Evolutionary conservation across 2,888 invertebrate genomes (phyloP).

Genomic region (Caenorhabditis sulstoni): DNA sequence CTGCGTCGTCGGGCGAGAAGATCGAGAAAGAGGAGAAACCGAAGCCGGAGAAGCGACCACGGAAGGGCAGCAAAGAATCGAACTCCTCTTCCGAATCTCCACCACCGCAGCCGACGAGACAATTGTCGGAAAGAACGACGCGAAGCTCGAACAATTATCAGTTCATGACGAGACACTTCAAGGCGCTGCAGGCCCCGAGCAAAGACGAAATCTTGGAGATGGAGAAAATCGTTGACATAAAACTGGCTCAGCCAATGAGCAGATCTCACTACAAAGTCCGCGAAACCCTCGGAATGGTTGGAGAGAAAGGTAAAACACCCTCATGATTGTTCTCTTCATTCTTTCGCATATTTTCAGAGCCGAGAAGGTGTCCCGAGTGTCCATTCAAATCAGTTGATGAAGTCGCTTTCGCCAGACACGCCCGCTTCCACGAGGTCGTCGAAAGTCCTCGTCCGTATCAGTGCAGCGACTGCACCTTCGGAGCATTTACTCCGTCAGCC

Average conservation of each 20-base stretch:
- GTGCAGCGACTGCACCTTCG: conserved; percentile 68
- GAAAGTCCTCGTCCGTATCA: conserved; percentile 53
- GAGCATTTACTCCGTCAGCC: conserved; percentile 19
- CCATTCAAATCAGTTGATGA: conserved; percentile 50
- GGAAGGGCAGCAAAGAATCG: conserved; percentile 13
- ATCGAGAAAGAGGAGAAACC: not conserved
- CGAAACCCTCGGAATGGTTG: not conserved
- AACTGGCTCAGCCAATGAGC: not conserved
- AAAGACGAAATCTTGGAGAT: conserved; percentile 2
- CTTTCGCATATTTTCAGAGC: conserved; percentile 9
- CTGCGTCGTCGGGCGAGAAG: not conserved
- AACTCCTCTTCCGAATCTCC: conserved; percentile 11
- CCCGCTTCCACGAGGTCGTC: conserved; percentile 61
- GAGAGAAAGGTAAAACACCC: conserved; percentile 7
- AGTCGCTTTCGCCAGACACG: conserved; percentile 58
- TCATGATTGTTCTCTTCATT: not conserved
- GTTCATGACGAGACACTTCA: not conserved
- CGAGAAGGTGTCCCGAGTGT: conserved; percentile 59
- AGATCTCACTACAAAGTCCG: conserved; percentile 36
- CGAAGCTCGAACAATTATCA: conserved; percentile 14
- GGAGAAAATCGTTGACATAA: not conserved
- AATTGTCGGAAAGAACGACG: conserved; percentile 20
- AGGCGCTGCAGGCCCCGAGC: conserved; percentile 17
- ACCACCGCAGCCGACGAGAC: conserved; percentile 2
- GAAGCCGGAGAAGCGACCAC: conserved; percentile 1